phyloP scores from a whole-genome alignment of 92 coral and sea anemone species.

The Actinernus sp. region DNA sequence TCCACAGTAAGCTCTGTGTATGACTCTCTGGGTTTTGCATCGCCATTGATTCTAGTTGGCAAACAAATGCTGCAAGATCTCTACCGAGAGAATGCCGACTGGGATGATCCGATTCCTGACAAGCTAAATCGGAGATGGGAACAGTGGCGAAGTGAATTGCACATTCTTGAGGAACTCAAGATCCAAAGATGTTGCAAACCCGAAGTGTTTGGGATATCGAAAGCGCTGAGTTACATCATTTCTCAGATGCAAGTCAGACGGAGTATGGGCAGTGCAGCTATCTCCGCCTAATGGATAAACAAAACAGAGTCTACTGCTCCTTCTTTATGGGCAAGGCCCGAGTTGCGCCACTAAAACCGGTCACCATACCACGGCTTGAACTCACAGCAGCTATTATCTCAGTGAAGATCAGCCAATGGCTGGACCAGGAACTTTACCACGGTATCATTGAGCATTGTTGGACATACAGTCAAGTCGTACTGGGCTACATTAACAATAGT shows the following conservation, averaged over 20 bases:
- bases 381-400: background rate
- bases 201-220: constrained; percentile 27
- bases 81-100: constrained; percentile 22
- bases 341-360: background rate
- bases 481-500: too few species aligned
- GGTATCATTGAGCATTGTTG: too few species aligned
- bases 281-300: background rate
- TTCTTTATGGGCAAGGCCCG: background rate
- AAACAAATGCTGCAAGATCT: constrained; percentile 29
- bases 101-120: constrained; percentile 47
- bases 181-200: constrained; percentile 50
- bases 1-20: constrained; percentile 40
- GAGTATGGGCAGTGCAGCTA: background rate
- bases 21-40: constrained; percentile 25
- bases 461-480: too few species aligned
- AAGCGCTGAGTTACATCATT: constrained; percentile 37
- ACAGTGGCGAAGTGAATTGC: constrained; percentile 21
- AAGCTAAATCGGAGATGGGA: constrained; percentile 9
- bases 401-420: background rate
- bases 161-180: background rate
- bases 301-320: background rate
- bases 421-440: too few species aligned
- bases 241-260: constrained; percentile 48
- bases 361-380: background rate
- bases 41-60: constrained; percentile 5